Evolutionary conservation across 1,140 invertebrate species (phyloP).

Genomic region (Periplaneta americana): DNA sequence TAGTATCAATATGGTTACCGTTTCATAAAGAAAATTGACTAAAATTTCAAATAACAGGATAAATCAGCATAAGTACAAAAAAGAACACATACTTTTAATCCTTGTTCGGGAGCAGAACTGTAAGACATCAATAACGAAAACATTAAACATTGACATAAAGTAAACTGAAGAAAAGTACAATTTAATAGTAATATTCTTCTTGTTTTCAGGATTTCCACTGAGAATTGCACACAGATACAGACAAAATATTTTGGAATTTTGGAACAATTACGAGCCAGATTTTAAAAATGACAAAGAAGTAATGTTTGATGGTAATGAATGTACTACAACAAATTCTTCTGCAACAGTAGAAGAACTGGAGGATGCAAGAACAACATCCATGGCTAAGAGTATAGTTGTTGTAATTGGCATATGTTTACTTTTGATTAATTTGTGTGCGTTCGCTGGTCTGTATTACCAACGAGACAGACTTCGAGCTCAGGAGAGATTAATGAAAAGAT

Average conservation of each 20-base stretch:
- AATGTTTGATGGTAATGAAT: background rate
- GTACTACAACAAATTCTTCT: background rate
- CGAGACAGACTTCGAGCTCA: slow-evolving; percentile 51
- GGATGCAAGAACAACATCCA: background rate
- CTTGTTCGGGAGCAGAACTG: too few species aligned
- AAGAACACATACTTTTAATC: too few species aligned
- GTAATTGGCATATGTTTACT: slow-evolving; percentile 51
- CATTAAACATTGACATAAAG: too few species aligned
- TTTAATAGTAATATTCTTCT: background rate
- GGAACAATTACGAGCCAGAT: slow-evolving; percentile 62
- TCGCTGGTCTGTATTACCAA: slow-evolving; percentile 69
- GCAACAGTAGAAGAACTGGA: background rate
- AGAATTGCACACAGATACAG: slow-evolving; percentile 55
- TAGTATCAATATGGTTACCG: too few species aligned
- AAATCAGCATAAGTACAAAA: too few species aligned
- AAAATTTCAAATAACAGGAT: too few species aligned
- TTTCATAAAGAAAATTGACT: too few species aligned
- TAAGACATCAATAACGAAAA: too few species aligned
- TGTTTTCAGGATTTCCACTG: slow-evolving; percentile 58
- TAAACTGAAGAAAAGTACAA: too few species aligned
- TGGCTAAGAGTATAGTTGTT: background rate
- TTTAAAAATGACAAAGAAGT: slow-evolving; percentile 41
- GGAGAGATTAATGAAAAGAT: slow-evolving; percentile 42
- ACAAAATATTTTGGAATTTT: slow-evolving; percentile 58
- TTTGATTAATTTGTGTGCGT: slow-evolving; percentile 70